Evolutionary conservation across 2,888 invertebrate species (phyloP).

Genomic region (Andrena flavipes): DNA sequence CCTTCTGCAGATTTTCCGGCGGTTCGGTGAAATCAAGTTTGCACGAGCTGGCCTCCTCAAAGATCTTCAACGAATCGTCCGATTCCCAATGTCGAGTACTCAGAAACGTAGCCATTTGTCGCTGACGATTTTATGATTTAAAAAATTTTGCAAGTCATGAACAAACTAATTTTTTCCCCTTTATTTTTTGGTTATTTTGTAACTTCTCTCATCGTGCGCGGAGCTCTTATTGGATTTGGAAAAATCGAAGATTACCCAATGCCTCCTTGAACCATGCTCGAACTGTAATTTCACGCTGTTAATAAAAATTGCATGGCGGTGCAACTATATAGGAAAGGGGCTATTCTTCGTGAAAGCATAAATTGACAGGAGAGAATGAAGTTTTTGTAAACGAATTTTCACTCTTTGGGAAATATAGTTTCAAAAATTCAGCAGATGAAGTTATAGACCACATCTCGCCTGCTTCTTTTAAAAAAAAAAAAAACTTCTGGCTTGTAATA

Average conservation of each 20-base stretch:
- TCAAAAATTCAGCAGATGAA: no score
- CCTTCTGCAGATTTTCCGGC: neutral
- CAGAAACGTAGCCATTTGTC: constrained; percentile 14
- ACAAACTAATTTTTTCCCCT: neutral
- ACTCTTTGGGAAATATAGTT: no score
- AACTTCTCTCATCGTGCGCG: neutral
- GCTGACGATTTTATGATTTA: neutral
- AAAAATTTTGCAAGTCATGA: neutral
- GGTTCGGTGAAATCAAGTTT: neutral
- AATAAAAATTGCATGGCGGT: neutral
- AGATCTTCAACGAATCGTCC: neutral
- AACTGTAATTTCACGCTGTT: neutral
- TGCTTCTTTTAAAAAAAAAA: no score
- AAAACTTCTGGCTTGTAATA: no score
- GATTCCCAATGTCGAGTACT: constrained; percentile 22
- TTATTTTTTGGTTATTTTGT: neutral
- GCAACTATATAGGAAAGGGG: no score
- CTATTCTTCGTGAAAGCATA: no score
- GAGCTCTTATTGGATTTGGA: neutral
- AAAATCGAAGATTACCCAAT: constrained; percentile 9
- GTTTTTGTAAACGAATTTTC: no score
- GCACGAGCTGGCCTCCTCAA: neutral
- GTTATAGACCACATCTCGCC: no score
- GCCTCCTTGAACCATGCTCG: neutral
- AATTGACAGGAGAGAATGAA: no score